Evolutionary conservation across 2,888 invertebrate genomes (phyloP), one percentile per base, ranked within the genome.

Genomic region (Eupithecia subfuscata): DNA sequence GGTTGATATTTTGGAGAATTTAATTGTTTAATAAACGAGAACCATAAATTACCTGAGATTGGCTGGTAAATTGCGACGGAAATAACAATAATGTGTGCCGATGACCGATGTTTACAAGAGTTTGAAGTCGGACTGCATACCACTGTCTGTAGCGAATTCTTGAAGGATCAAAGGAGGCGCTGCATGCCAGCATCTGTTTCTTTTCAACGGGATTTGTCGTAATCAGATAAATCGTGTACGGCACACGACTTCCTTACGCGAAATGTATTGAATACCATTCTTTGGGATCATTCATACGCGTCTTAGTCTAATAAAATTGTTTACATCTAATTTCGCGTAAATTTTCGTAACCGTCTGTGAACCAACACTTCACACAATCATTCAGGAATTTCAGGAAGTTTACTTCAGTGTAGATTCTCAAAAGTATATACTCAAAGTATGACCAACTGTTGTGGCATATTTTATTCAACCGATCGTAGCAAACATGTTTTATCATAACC

Each of bases 161-260:
- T 88, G 84, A 87, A 90, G 90, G 91, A 91, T 91, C 91, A 92
- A 92, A 91, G 89, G 84, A 85, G 86, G 83, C 84, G 84, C 80
- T 86, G 84, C 80, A 83, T 84, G 82, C 84, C 86, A 83, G 85
- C 82, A 84, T 90, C 91, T 91, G 91, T 85, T 89, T 90, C 86
- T 86, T 89, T 88, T 91, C 91, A 88, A 88, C 83, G 83, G 82
- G 84, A 86, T 87, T 89, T 87, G 89, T 90, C 88, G 89, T 89
- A 90, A 92, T 92, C 89, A 88, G 86, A 89, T 90, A 89, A 89
- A 90, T 90, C 85, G 85, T 88, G 86, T 87, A 85, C 85, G 79
- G 83, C 86, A 85, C 84, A 89, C 84, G 86, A 89, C 84, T 89
- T 90, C 88, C 90, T 91, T 88, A 86, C 83, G 84, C 80, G 84